A percentile compares a stretch with the other conserved stretches of the same genome.
phyloP scores from a whole-genome alignment of 2,113 vertebrate genomes.

The Etheostoma cragini region DNA sequence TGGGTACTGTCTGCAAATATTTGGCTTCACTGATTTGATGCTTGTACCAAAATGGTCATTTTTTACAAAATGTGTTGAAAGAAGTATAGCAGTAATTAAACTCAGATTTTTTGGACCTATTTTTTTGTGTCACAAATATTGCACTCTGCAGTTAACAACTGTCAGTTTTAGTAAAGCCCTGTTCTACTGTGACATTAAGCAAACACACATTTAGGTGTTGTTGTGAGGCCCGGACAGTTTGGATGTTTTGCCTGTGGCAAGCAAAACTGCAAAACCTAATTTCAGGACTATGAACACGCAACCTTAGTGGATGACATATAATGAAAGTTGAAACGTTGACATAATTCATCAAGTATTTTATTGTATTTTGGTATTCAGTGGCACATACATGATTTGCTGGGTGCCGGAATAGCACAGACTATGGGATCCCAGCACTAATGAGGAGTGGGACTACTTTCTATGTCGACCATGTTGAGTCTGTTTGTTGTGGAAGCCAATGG shows the following conservation, averaged over 20 bases:
- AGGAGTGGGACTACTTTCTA: conserved; percentile 55
- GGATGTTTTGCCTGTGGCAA: not conserved
- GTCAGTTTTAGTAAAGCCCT: conserved; percentile 17
- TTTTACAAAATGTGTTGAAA: not conserved
- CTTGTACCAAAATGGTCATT: not conserved
- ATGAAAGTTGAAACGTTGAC: conserved; percentile 7
- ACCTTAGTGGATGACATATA: not conserved
- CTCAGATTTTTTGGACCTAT: not conserved
- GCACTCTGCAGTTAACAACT: conserved; percentile 2
- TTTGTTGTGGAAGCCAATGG: conserved; percentile 42
- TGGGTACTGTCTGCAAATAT: conserved; percentile 13
- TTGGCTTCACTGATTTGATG: not conserved
- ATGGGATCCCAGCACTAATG: conserved; percentile 47
- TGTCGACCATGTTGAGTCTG: conserved; percentile 53
- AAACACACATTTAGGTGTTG: conserved; percentile 16
- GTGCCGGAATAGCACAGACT: conserved; percentile 18
- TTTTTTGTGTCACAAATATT: not conserved
- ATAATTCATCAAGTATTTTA: conserved; percentile 12
- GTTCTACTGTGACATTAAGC: conserved; percentile 7
- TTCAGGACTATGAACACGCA: conserved; percentile 2
- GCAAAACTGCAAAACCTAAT: not conserved
- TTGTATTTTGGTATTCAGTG: conserved; percentile 7
- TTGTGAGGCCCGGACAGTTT: not conserved
- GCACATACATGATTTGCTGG: not conserved
- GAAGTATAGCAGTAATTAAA: not conserved